Evolutionary conservation across 2,888 invertebrate genomes (phyloP).

Genomic region (Polietes domitor): DNA sequence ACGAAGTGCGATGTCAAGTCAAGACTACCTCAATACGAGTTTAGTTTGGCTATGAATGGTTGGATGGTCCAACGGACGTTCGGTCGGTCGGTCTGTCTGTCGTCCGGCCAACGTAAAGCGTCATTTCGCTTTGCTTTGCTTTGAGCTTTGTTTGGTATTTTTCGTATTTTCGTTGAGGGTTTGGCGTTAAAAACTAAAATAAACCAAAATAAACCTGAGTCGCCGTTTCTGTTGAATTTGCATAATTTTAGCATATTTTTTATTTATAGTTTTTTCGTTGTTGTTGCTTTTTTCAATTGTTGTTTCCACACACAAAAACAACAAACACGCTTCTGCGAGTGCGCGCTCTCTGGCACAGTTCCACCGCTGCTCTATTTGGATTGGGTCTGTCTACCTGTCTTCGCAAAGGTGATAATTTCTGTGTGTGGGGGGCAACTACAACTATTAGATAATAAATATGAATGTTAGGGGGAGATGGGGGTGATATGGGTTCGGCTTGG

Average conservation of each 20-base stretch:
- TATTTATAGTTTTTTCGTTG: conserved; percentile 24
- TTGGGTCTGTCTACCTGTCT: not conserved
- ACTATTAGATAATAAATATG: too few relatives aligned
- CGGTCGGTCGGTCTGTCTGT: too few relatives aligned
- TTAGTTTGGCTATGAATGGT: conserved; percentile 56
- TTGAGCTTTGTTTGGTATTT: not conserved
- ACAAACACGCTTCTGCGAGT: not conserved
- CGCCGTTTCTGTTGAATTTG: conserved; percentile 55
- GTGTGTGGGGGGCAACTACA: not conserved
- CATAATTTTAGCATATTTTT: conserved; percentile 54
- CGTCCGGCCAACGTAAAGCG: too few relatives aligned
- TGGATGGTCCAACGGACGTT: not conserved
- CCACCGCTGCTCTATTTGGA: not conserved
- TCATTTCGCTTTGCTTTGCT: not conserved
- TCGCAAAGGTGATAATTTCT: not conserved
- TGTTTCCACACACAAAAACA: conserved; percentile 23
- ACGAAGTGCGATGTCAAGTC: conserved; percentile 12
- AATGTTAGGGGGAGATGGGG: not conserved
- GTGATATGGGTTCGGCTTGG: not conserved
- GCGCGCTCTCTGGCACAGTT: not conserved
- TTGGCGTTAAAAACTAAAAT: not conserved
- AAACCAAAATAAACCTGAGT: conserved; percentile 35
- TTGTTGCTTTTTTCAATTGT: conserved; percentile 42
- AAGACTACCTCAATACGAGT: conserved; percentile 67
- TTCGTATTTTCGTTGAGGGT: not conserved